phyloP scores from a whole-genome alignment of 2,888 invertebrate species.

The Caenorhabditis wallacei region DNA sequence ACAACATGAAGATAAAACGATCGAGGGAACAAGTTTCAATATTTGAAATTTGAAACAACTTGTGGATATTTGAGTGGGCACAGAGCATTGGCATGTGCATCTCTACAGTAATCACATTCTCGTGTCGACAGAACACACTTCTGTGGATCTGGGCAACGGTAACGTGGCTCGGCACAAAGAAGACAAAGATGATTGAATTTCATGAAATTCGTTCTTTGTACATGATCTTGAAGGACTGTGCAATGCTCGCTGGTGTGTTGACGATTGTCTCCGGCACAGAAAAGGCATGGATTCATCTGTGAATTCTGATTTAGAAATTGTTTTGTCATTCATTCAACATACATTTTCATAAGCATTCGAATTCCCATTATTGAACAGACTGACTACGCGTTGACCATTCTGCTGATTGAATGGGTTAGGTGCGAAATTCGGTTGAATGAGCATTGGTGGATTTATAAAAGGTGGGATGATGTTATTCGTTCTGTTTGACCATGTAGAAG shows the following conservation, averaged over 20 bases:
- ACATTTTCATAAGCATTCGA: no score
- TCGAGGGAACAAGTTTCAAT: no score
- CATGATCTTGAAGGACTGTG: not conserved
- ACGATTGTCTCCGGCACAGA: not conserved
- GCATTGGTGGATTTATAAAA: no score
- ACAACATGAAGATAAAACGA: no score
- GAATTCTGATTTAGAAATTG: not conserved
- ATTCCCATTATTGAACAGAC: no score
- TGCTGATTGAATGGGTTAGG: no score
- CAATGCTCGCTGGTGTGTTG: not conserved
- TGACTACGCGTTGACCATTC: no score
- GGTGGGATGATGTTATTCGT: no score
- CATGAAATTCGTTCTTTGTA: not conserved
- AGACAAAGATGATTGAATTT: not conserved
- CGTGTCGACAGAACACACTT: not conserved
- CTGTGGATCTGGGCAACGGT: not conserved
- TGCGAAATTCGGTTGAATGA: no score
- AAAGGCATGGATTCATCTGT: not conserved
- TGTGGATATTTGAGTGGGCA: constrained; percentile 6
- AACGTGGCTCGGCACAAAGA: not conserved
- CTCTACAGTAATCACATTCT: constrained; percentile 1
- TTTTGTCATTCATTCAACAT: no score
- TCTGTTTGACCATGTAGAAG: no score
- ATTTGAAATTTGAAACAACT: not conserved
- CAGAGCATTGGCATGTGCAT: constrained; percentile 5